Percentiles rank a stretch among this genome's conserved stretches.
Conservation (phyloP, 2,113 vertebrate species). For the Tetrao urogallus region DNA sequence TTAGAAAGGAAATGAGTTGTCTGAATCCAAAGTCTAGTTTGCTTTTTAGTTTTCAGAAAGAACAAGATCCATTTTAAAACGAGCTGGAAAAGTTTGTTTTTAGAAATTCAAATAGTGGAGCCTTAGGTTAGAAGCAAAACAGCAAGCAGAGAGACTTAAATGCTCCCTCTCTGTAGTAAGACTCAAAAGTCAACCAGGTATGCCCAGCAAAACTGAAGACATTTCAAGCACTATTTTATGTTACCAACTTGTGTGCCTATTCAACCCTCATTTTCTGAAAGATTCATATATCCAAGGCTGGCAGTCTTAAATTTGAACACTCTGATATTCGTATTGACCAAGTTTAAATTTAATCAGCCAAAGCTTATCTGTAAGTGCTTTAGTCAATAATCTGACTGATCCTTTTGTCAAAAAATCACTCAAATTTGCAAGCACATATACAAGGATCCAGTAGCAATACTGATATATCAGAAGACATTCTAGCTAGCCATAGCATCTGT, state of each 20-base stretch:
- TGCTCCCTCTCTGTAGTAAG: fast-evolving
- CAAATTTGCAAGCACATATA: fast-evolving
- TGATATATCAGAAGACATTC: background rate
- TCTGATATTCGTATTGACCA: background rate
- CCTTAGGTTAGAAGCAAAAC: background rate
- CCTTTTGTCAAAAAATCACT: background rate
- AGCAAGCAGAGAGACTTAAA: background rate
- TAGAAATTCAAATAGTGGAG: background rate
- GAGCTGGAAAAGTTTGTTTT: background rate
- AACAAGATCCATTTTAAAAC: background rate
- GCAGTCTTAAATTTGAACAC: fast-evolving
- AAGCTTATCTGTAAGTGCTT: background rate
- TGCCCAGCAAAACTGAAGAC: background rate
- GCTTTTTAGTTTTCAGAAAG: background rate
- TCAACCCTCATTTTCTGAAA: background rate
- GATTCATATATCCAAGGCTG: background rate
- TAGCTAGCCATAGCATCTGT: fast-evolving
- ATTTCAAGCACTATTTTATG: background rate
- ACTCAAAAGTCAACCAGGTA: background rate
- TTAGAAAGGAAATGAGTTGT: background rate
- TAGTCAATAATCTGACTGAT: fast-evolving
- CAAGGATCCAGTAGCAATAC: fast-evolving
- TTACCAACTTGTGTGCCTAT: background rate
- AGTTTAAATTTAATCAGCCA: background rate
- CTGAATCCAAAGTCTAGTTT: background rate